Percentiles rank a stretch among this genome's conserved stretches.
Conservation (phyloP, 2,797 vertebrate genomes). For the Mallotus villosus region DNA sequence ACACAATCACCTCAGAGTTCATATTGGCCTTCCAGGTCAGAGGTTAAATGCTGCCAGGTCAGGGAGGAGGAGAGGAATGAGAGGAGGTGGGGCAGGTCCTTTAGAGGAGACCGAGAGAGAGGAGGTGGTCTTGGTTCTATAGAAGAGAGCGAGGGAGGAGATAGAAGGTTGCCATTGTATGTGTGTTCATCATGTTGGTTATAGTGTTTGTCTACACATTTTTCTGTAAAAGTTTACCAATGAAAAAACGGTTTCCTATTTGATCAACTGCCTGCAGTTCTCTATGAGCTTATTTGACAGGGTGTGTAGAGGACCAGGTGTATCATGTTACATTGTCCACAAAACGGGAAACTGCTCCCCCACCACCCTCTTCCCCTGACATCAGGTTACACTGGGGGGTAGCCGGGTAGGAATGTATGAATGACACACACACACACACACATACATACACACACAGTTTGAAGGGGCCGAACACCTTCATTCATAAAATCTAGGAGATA, state of each 20-base stretch:
- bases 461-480: conserved; percentile 50
- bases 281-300: neutral
- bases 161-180: neutral
- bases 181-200: neutral
- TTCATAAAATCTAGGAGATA: conserved; percentile 73
- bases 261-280: neutral
- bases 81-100: conserved; percentile 39
- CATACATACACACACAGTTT: conserved; percentile 16
- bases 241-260: no score
- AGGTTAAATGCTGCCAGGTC: conserved; percentile 81
- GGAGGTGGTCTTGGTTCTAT: neutral
- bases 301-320: neutral
- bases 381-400: conserved; percentile 65
- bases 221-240: no score
- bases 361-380: conserved; percentile 28
- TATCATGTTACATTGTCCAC: conserved; percentile 14
- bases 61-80: conserved; percentile 72
- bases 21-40: conserved; percentile 81
- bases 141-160: neutral
- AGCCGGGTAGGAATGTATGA: conserved; percentile 69
- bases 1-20: conserved; percentile 81
- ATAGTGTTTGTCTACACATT: neutral
- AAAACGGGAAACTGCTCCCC: conserved; percentile 17
- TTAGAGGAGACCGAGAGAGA: conserved; percentile 16
- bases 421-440: conserved; percentile 43